Evolutionary conservation across 2,888 invertebrate species (phyloP).

Genomic region (Liposcelis brunnea): DNA sequence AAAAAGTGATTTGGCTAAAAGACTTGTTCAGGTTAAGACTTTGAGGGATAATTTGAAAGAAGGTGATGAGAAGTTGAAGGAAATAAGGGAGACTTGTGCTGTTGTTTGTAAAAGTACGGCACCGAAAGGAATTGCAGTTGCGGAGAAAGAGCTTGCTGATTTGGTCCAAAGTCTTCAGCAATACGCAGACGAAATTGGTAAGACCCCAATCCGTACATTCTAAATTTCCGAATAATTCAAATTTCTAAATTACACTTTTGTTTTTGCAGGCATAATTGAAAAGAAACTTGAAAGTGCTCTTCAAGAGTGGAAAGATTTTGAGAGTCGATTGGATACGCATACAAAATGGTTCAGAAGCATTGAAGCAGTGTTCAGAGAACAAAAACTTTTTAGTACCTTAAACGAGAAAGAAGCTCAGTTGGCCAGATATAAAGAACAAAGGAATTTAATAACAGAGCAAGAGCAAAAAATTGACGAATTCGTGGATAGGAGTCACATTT

Average conservation of each 20-base stretch:
- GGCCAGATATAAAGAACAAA: constrained; percentile 49
- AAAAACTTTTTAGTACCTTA: constrained; percentile 61
- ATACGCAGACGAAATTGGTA: constrained; percentile 44
- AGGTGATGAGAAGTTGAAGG: constrained; percentile 45
- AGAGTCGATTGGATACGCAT: constrained; percentile 57
- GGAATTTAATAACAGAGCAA: constrained; percentile 57
- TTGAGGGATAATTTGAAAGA: constrained; percentile 47
- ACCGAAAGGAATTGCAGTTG: constrained; percentile 52
- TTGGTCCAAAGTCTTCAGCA: constrained; percentile 47
- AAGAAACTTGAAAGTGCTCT: constrained; percentile 54
- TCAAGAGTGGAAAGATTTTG: constrained; percentile 76
- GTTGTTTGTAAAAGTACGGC: constrained; percentile 63
- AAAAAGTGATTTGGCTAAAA: constrained; percentile 58
- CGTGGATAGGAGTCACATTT: constrained; percentile 71
- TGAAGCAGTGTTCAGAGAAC: constrained; percentile 73
- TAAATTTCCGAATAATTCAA: constrained; percentile 9
- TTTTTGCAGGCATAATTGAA: constrained; percentile 37
- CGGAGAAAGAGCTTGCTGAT: constrained; percentile 54
- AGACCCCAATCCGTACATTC: constrained; percentile 16
- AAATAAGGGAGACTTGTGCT: constrained; percentile 46
- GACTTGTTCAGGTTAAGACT: constrained; percentile 39
- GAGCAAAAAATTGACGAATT: constrained; percentile 78
- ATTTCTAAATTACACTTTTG: constrained; percentile 8
- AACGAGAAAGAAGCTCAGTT: constrained; percentile 65
- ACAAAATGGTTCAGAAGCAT: constrained; percentile 74